Evolutionary conservation across 2,113 vertebrate species (phyloP).

Genomic region (Chloroceryle aenea): DNA sequence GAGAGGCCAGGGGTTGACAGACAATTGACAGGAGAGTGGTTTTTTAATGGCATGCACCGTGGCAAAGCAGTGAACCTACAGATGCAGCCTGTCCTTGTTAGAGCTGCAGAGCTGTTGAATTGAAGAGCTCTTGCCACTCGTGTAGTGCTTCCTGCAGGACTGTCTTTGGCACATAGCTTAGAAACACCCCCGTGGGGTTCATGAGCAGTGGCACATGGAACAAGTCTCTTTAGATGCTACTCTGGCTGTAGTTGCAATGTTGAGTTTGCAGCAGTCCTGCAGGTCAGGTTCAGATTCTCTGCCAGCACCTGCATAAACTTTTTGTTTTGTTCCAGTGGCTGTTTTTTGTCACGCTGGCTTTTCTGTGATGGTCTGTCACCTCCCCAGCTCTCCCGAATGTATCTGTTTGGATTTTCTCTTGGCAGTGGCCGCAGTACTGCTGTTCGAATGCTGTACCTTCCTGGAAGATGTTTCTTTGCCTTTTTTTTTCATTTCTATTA

Average conservation of each 20-base stretch:
- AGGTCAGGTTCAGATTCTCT: background rate
- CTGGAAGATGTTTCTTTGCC: background rate
- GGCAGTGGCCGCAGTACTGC: background rate
- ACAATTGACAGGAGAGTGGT: background rate
- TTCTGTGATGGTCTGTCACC: background rate
- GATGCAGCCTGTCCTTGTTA: background rate
- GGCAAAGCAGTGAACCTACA: background rate
- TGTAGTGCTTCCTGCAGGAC: background rate
- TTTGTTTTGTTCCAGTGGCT: background rate
- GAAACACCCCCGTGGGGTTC: background rate
- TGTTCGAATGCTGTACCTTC: background rate
- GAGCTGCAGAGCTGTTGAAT: background rate
- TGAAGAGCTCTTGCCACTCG: background rate
- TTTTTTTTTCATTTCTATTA: background rate
- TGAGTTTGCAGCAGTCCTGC: background rate
- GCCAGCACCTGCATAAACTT: background rate
- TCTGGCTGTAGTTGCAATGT: background rate
- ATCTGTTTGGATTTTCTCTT: background rate
- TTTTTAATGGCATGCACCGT: background rate
- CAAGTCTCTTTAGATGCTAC: background rate
- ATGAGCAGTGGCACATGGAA: background rate
- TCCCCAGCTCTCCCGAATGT: background rate
- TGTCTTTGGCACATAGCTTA: background rate
- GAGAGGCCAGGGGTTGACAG: background rate
- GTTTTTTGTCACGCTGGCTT: background rate